Evolutionary conservation across 2,797 vertebrate species (phyloP).

Genomic region (Peromyscus eremicus): DNA sequence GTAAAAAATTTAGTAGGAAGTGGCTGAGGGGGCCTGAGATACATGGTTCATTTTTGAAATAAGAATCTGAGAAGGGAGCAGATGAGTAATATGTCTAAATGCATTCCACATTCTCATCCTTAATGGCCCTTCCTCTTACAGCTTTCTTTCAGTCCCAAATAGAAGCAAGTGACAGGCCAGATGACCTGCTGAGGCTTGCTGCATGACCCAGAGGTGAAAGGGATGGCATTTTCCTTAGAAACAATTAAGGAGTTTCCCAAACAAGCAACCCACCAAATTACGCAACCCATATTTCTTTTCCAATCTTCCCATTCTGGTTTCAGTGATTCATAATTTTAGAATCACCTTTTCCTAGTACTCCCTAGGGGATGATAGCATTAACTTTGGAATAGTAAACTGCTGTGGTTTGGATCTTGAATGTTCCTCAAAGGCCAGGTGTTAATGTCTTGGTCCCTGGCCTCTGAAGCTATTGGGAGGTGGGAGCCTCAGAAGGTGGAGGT

Average conservation of each 20-base stretch:
- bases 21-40: conserved; percentile 9
- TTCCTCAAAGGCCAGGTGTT: not conserved
- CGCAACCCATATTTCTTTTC: conserved; percentile 75
- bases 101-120: not conserved
- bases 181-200: conserved; percentile 75
- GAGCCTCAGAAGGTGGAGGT: not conserved
- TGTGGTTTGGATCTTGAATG: not conserved
- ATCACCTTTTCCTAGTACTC: conserved; percentile 1
- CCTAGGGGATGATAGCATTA: not conserved
- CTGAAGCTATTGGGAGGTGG: not conserved
- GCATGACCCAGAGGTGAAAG: conserved; percentile 75
- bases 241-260: conserved; percentile 82
- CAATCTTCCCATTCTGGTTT: conserved; percentile 12
- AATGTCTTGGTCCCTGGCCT: not conserved
- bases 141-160: not conserved
- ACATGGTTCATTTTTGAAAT: conserved; percentile 19
- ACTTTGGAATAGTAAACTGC: not conserved
- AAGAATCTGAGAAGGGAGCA: not conserved
- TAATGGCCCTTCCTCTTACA: not conserved
- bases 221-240: conserved; percentile 81
- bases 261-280: conserved; percentile 81
- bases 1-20: conserved; percentile 59
- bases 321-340: conserved; percentile 53
- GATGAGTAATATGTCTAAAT: not conserved
- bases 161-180: not conserved